phyloP scores from a whole-genome alignment of 2,113 vertebrate species.

The Melanerpes formicivorus region DNA sequence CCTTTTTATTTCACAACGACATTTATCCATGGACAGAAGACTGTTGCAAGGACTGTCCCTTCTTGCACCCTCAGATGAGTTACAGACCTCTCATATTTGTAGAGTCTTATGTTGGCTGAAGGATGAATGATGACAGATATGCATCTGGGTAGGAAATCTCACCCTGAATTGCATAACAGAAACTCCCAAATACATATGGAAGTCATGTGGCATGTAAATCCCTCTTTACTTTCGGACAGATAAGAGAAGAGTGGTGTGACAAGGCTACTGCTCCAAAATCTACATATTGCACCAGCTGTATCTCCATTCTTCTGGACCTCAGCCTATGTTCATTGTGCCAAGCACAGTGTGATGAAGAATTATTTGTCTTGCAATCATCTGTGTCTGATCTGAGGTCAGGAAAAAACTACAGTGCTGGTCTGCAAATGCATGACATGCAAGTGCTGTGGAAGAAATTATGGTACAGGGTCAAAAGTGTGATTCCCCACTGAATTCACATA shows the following conservation, averaged over 20 bases:
- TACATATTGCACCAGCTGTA: background rate
- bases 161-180: background rate
- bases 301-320: background rate
- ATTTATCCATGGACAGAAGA: background rate
- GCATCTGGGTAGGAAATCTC: slow-evolving; percentile 23
- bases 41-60: background rate
- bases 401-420: background rate
- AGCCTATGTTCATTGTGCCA: background rate
- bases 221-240: background rate
- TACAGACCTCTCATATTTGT: background rate
- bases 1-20: background rate
- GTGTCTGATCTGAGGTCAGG: slow-evolving; percentile 4
- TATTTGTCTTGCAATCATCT: slow-evolving; percentile 11
- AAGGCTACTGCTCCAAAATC: background rate
- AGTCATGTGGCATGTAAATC: background rate
- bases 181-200: background rate
- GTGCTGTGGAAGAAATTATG: background rate
- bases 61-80: background rate
- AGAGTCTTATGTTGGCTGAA: background rate
- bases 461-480: background rate
- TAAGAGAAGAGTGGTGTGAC: background rate
- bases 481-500: background rate
- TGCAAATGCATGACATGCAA: background rate
- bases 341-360: background rate
- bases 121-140: background rate